phyloP scores from a whole-genome alignment of 1,140 invertebrate species.

The Paraescarpia echinospica region DNA sequence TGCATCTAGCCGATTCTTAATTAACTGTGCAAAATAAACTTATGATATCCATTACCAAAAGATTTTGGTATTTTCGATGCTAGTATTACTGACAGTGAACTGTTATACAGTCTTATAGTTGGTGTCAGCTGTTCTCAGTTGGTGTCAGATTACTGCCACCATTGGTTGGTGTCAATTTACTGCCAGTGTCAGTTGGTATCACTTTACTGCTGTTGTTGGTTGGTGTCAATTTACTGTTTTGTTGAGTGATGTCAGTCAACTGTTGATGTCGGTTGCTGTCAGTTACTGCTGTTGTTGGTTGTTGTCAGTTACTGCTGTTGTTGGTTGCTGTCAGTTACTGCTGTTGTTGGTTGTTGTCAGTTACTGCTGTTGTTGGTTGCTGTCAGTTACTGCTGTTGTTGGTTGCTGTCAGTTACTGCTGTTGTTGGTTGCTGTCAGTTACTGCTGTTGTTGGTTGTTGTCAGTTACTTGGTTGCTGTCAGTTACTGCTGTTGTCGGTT shows the following conservation, averaged over 20 bases:
- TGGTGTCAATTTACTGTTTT: neutral
- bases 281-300: neutral
- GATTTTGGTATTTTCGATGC: too few species aligned
- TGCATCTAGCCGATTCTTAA: too few species aligned
- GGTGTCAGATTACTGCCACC: neutral
- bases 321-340: neutral
- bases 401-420: neutral
- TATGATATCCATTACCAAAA: too few species aligned
- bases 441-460: neutral
- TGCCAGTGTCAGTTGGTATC: neutral
- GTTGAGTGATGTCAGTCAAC: neutral
- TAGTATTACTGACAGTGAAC: too few species aligned
- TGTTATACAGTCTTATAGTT: too few species aligned
- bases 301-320: neutral
- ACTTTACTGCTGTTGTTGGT: neutral
- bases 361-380: neutral
- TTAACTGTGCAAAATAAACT: too few species aligned
- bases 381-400: neutral
- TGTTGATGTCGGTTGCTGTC: neutral
- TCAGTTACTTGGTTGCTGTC: neutral
- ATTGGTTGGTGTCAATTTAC: neutral
- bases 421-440: neutral
- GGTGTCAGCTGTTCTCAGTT: neutral
- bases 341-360: neutral
- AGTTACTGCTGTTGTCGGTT: neutral